A percentile compares a stretch with the other conserved stretches of the same genome.
Evolutionary conservation across 2,797 vertebrate genomes (phyloP).

Genomic region (Florisuga fusca): DNA sequence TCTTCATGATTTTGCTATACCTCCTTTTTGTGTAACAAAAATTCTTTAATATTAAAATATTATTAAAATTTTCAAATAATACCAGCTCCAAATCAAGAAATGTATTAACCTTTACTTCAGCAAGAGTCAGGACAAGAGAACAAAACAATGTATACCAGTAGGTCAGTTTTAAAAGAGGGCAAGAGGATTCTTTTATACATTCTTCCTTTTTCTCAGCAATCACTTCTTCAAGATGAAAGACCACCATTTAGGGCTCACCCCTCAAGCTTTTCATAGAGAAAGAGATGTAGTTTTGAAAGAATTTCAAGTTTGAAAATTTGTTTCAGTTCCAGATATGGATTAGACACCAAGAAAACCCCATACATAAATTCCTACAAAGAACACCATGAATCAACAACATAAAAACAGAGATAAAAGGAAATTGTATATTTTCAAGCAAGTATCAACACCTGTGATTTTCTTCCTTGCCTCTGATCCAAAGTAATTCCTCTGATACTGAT

Average conservation of each 20-base stretch:
- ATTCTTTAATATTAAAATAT: neutral
- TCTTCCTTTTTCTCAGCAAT: neutral
- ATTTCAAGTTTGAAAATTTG: neutral
- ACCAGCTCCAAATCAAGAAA: neutral
- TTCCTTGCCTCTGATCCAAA: neutral
- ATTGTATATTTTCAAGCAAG: neutral
- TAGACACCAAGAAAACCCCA: neutral
- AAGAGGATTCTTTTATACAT: neutral
- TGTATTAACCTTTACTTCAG: neutral
- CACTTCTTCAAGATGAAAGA: neutral
- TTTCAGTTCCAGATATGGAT: neutral
- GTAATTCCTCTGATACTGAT: neutral
- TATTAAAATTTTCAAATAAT: neutral
- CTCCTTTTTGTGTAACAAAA: neutral
- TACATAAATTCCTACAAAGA: neutral
- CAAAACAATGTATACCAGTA: neutral
- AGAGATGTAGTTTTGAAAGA: neutral
- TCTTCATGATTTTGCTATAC: neutral
- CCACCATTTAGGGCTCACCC: neutral
- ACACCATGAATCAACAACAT: neutral
- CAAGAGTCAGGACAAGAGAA: neutral
- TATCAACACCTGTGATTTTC: neutral
- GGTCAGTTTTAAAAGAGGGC: neutral
- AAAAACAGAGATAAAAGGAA: neutral
- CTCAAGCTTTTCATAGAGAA: neutral